These are phyloP conservation scores for Gymnosoma rotundatum DNA, from an alignment of 2,888 invertebrate genomes.

Conservation along the genomic window DNA sequence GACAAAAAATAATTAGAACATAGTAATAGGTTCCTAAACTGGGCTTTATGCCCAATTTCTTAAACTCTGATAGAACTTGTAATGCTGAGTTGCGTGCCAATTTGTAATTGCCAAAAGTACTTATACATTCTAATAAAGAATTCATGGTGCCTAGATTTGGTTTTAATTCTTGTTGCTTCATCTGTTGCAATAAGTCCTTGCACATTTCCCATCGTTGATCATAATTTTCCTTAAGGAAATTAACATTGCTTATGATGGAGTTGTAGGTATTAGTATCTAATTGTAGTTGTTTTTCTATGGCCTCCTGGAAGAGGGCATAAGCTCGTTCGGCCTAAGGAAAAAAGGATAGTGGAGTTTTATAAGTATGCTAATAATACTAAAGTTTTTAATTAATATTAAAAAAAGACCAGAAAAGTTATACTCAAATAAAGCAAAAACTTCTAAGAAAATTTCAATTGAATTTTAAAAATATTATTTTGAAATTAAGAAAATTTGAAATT, in stretches of 20 bases:
- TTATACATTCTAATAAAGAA: conserved; percentile 84
- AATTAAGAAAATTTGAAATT: no score
- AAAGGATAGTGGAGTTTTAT: neutral
- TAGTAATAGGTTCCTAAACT: conserved; percentile 90
- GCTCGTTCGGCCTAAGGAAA: conserved; percentile 85
- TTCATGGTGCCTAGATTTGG: conserved; percentile 89
- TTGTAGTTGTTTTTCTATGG: conserved; percentile 85
- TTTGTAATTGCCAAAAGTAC: conserved; percentile 82
- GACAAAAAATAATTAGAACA: conserved; percentile 87
- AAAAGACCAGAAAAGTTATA: no score
- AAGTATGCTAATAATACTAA: no score
- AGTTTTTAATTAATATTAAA: neutral
- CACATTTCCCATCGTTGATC: conserved; percentile 86
- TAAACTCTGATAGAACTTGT: conserved; percentile 86
- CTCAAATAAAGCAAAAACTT: no score
- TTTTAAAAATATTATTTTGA: no score
- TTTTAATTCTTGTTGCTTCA: conserved; percentile 84
- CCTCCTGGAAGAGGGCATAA: conserved; percentile 86
- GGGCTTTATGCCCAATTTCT: conserved; percentile 87
- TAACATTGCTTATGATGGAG: conserved; percentile 85
- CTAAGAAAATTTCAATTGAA: no score
- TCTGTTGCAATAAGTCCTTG: conserved; percentile 85
- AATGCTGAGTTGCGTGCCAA: conserved; percentile 82
- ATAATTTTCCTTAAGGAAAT: conserved; percentile 86
- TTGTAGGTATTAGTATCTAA: conserved; percentile 88